Percentiles rank a stretch among this genome's conserved stretches.
phyloP scores from a whole-genome alignment of 2,888 invertebrate genomes.

The Pseudococcus longispinus region DNA sequence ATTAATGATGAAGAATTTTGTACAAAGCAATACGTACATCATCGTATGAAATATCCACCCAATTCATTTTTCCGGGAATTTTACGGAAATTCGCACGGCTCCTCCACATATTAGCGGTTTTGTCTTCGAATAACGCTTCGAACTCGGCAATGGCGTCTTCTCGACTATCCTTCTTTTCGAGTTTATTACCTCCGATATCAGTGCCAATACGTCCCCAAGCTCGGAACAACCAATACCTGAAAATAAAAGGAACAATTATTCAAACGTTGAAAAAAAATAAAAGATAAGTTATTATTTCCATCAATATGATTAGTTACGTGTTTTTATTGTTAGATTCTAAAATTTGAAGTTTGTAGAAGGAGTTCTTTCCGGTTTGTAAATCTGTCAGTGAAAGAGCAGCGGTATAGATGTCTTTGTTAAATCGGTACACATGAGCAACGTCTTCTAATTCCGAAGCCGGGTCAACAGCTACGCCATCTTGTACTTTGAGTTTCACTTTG shows the following conservation, averaged over 20 bases:
- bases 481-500: slow-evolving; percentile 74
- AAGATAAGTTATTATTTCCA: not conserved
- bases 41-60: slow-evolving; percentile 89
- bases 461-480: slow-evolving; percentile 90
- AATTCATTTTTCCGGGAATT: slow-evolving; percentile 78
- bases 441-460: slow-evolving; percentile 84
- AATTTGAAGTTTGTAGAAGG: slow-evolving; percentile 93
- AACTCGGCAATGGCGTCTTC: slow-evolving; percentile 72
- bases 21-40: slow-evolving; percentile 62
- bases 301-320: slow-evolving; percentile 63
- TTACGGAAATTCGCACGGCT: slow-evolving; percentile 65
- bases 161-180: slow-evolving; percentile 64
- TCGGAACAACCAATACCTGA: slow-evolving; percentile 80
- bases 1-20: too few species aligned
- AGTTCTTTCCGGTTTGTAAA: slow-evolving; percentile 85
- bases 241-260: not conserved
- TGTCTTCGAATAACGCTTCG: slow-evolving; percentile 67
- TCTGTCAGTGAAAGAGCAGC: slow-evolving; percentile 85
- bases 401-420: slow-evolving; percentile 72
- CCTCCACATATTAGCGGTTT: slow-evolving; percentile 83
- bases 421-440: slow-evolving; percentile 78
- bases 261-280: not conserved
- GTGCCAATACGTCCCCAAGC: slow-evolving; percentile 98
- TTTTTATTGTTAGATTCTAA: slow-evolving; percentile 75
- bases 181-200: slow-evolving; percentile 80